These are phyloP conservation scores for Acleris emargana DNA, from an alignment of 2,888 invertebrate genomes.

Conservation along the genomic window DNA sequence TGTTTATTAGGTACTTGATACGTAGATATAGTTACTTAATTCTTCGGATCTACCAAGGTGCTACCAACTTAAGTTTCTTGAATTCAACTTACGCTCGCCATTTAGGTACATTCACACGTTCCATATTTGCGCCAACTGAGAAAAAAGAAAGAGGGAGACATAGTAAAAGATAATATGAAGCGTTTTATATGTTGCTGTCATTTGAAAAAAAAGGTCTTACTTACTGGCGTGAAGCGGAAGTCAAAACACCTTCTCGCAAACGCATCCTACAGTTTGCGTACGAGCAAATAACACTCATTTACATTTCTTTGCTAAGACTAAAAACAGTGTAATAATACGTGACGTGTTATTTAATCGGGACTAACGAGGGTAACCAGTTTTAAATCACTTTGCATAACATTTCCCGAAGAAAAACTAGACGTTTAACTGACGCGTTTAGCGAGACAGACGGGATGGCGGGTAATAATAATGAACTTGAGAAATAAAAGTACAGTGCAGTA, in stretches of 20 bases:
- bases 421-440: constrained; percentile 20
- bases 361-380: constrained; percentile 33
- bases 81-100: no score
- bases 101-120: no score
- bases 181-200: no score
- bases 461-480: background rate
- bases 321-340: constrained; percentile 33
- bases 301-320: constrained; percentile 32
- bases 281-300: constrained; percentile 31
- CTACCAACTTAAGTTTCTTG: no score
- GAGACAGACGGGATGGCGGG: background rate
- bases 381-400: constrained; percentile 35
- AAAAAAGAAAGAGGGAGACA: no score
- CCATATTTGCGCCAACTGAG: no score
- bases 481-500: no score
- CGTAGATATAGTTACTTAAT: no score
- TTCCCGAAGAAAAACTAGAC: constrained; percentile 29
- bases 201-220: no score
- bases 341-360: constrained; percentile 21
- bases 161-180: no score
- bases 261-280: constrained; percentile 24
- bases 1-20: no score
- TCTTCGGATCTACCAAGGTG: no score
- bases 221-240: constrained; percentile 10
- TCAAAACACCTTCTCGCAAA: constrained; percentile 1